A percentile compares a stretch with the other conserved stretches of the same genome.
These are phyloP conservation scores for Phoxinus dragarum DNA, from an alignment of 2,797 vertebrate species.

Conservation along the genomic window DNA sequence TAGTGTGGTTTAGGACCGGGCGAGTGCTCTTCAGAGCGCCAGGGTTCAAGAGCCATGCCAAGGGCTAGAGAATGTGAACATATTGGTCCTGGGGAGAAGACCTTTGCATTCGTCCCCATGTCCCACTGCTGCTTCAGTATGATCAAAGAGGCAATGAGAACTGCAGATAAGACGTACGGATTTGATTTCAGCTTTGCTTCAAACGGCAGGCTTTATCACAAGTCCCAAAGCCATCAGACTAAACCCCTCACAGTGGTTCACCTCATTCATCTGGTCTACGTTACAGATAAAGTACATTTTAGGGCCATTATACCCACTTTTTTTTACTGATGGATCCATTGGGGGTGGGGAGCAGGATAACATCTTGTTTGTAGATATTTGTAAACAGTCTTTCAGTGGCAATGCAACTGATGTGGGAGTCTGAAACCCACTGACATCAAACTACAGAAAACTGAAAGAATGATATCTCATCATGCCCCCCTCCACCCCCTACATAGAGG, in stretches of 20 bases:
- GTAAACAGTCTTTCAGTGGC: slow-evolving; percentile 37
- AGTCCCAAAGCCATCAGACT: slow-evolving; percentile 69
- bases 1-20: slow-evolving; percentile 21
- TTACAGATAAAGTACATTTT: slow-evolving; percentile 67
- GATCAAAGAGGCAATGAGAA: slow-evolving; percentile 67
- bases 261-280: slow-evolving; percentile 69
- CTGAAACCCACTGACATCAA: slow-evolving; percentile 33
- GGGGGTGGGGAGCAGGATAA: slow-evolving; percentile 44
- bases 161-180: slow-evolving; percentile 70
- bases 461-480: neutral
- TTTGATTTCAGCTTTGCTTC: slow-evolving; percentile 70
- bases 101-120: slow-evolving; percentile 50
- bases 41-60: slow-evolving; percentile 28
- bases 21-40: slow-evolving; percentile 13
- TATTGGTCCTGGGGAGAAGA: slow-evolving; percentile 14
- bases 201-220: slow-evolving; percentile 66
- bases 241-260: slow-evolving; percentile 63
- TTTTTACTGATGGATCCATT: slow-evolving; percentile 51
- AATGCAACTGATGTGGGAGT: neutral
- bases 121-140: slow-evolving; percentile 56
- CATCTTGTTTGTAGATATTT: slow-evolving; percentile 62
- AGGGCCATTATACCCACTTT: slow-evolving; percentile 40
- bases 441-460: slow-evolving; percentile 30
- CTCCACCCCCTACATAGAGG: neutral
- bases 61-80: slow-evolving; percentile 35